Base-by-base conservation (phyloP, 1,140 invertebrate species). In the Harlomillsia oculata region DNA sequence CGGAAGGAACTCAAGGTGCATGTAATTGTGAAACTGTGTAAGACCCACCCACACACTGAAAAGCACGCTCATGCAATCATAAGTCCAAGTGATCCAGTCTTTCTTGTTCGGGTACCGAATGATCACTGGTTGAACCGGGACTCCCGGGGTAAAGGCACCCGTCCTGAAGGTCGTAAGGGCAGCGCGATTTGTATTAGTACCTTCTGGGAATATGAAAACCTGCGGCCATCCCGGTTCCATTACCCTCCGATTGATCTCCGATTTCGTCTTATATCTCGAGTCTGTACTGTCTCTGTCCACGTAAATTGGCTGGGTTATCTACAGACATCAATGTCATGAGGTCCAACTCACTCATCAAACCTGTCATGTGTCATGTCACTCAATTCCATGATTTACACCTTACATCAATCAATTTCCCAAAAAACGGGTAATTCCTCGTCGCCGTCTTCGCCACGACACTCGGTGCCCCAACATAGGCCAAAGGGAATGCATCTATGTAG, bases 31-130 rank as follows among this genome's bases (percentile, higher is more conserved):
- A 57, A 93, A 82, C 72, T 93, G 87, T 5, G 89, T 88, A 60
- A 96, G 73, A 1, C 91, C 94, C 58, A 92, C 71, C 89, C 90
- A 96, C 5, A 96, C 71, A 29, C 91, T 75, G 69, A 87, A 85
- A 62, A 86, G 74, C 20, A 87, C 92, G 72, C 40, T 67, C 69
- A 90, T 89, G 53, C 92, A 92, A 73, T 95, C 89, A 92, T 92
- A 97, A 5, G 92, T 96, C 93, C 93, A 97, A 1, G 91, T 94
- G 36, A 91, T 82, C 3, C 90, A 93, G 69, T 97, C 90, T 64
- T 85, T 75, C 68, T 84, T 85, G 69, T 96, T 96, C 0, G 87
- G 88, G 72, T 95, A 96, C 45, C 87, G 78, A 46, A 97, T 83
- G 62, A 88, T 84, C 6, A 96, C 89, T 1, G 92, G 93, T 69